Base-by-base conservation (phyloP, 2,888 invertebrate species). In the Hesperia comma region DNA sequence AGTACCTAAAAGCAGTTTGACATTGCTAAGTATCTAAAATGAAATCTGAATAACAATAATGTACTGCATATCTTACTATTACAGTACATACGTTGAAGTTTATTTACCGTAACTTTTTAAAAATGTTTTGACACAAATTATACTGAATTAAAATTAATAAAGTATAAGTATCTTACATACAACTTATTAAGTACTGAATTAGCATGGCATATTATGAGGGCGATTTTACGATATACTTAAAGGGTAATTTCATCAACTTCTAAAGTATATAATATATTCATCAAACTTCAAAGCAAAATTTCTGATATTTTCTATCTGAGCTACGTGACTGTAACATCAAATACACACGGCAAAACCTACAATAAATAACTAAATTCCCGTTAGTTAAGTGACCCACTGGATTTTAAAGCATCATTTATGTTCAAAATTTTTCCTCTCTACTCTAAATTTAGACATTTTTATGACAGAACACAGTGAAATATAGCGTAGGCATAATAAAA, bases 171-270 rank as follows among this genome's bases (percentile, higher is more conserved):
- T 69, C 63, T 68, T 70, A 71, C 68, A 69, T 62, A 71, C 60
- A 71, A 70, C 68, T 69, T 67, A 74, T 78, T 78, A 78, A 78
- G 78, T 78, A 78, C 73, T 74, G 69, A 70, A 72, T 69, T 73
- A 77, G 73, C 69, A 69, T 71, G 73, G 68, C 74, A 67, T 71
- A 70, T 70, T 68, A 70, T 68, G 58, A 68, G 54, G 71, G 69
- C 63, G 49, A 69, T 69, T 69, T 51, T 17, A 49, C 14, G 12
- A 51, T 6, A 51, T 21, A 51, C 26, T 49, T 19, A 49, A n/a
- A 12, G n/a, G 10, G 49, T 49, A 49, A 49, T 19, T 49, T 49
- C 49, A 19, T 3, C 8, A 49, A 49, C 43, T 19, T 19, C 19
- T 49, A 19, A 49, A 49, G 49, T 19, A 7, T 12, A 49, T 0